Conservation (phyloP, 2,797 vertebrate species). For the Lepilemur septentrionalis region DNA sequence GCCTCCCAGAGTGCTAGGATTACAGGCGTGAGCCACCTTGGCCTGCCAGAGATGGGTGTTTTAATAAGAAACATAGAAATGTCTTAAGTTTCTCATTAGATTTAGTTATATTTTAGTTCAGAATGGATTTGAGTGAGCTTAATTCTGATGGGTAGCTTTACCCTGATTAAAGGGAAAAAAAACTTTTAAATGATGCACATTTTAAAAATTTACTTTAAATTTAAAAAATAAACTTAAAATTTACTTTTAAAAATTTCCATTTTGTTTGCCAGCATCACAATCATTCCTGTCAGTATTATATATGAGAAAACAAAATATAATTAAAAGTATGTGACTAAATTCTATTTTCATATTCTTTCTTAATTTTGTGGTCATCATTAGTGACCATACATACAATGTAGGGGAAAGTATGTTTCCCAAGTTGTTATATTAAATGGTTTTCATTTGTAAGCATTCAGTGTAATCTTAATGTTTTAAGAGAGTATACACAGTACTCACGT, state of each 20-base stretch:
- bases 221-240: neutral
- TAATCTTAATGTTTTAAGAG: neutral
- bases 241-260: neutral
- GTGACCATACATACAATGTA: neutral
- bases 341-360: conserved; percentile 28
- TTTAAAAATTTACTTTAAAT: neutral
- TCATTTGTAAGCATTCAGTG: neutral
- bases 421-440: neutral
- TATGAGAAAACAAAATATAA: conserved; percentile 1
- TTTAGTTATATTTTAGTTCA: neutral
- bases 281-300: neutral
- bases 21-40: no score
- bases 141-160: neutral
- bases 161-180: neutral
- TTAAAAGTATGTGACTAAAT: neutral
- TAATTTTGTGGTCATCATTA: neutral
- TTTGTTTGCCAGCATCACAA: neutral
- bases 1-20: no score
- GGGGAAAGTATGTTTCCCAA: neutral
- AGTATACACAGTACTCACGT: neutral
- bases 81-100: neutral
- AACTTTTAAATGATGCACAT: neutral
- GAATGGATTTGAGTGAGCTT: neutral
- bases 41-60: neutral
- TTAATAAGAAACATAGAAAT: conserved; percentile 9